These are phyloP conservation scores for Dryobates pubescens DNA, from an alignment of 2,797 vertebrate species.

Conservation along the genomic window DNA sequence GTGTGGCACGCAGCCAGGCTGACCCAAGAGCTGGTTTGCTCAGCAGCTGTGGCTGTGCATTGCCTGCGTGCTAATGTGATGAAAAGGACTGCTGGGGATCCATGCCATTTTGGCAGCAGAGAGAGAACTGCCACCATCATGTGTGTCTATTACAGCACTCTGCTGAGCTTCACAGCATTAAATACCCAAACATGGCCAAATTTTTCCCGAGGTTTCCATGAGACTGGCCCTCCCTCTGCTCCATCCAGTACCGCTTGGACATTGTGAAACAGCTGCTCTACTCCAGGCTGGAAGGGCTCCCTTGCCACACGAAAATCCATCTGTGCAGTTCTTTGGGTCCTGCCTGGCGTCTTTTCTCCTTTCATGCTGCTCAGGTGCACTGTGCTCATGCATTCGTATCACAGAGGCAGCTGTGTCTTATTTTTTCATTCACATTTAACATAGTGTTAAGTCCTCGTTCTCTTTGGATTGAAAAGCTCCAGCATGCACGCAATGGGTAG, in stretches of 20 bases:
- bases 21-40: background rate
- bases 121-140: background rate
- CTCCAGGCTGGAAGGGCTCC: background rate
- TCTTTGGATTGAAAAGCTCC: background rate
- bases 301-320: background rate
- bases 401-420: background rate
- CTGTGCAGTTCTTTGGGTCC: background rate
- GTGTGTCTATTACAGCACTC: background rate
- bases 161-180: background rate
- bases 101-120: background rate
- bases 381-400: background rate
- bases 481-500: background rate
- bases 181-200: background rate
- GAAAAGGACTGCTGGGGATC: background rate
- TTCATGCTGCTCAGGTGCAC: background rate
- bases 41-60: background rate
- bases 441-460: background rate
- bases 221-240: background rate
- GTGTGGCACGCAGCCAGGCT: background rate
- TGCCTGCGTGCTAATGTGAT: fast-evolving
- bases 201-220: background rate
- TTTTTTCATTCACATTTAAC: background rate
- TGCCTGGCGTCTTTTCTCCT: background rate
- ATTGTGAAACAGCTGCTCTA: background rate
- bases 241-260: background rate